Evolutionary conservation across 53 echinoderm and acorn worm genomes (phyloP), one percentile per base, ranked within the genome.

Genomic region (Antedon mediterranea): DNA sequence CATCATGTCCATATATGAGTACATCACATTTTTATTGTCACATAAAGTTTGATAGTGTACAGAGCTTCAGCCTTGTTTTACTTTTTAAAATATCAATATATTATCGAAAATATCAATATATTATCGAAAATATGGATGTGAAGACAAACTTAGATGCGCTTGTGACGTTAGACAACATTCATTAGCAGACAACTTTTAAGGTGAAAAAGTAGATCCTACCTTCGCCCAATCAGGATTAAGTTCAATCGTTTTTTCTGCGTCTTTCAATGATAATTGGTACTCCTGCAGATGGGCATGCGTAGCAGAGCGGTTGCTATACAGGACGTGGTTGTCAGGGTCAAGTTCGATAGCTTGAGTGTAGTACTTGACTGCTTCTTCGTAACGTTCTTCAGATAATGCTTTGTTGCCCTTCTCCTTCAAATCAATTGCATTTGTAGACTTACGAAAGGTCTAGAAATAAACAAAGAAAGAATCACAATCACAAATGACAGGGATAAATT

Each of bases 211-310:
- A 2, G 2, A 26, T 71, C 43, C 74, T 71, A 88, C 88, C 88
- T 88, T 88, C 28, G 81, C 78, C 88, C 88, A 88, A 72, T 88
- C 88, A 20, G 88, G 88, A 41, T 88, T 77, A 28, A 81, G 29
- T 26, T 84, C 80, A 13, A 84, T 74, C 7, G 81, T 75, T 43
- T 77, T 44, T 72, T 71, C 72, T 5, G 80, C 88, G 73, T 88
- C 88, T 28, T 81, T 33, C n/a, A 84, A 80, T 0, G 88, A 81
- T 30, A 80, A 72, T 31, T 76, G 71, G 27, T 84, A 88, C 43
- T 84, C 74, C 11, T 77, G 81, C 77, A n/a, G 31, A 77, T 88
- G 84, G 33, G 78, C 81, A 32, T 81, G 84, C 18, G 88, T 82
- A 31, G 88, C 88, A 23, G 88, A 88, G 28, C 84, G 34, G 43